Evolutionary conservation across 2,797 vertebrate species (phyloP), one percentile per base, ranked within the genome.

Genomic region (Argya squamiceps): DNA sequence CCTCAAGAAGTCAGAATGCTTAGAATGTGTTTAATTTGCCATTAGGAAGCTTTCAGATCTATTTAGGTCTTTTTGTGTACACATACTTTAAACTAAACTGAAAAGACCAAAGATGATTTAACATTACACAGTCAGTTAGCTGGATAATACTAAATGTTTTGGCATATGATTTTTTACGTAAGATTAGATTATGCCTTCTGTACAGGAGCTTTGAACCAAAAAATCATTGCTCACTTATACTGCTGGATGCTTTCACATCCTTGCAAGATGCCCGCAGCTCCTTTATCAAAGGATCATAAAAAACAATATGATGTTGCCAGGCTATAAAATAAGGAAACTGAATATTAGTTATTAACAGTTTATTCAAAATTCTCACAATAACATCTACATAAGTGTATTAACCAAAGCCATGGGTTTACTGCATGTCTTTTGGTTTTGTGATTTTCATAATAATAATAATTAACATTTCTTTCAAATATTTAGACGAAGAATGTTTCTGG

Each of bases 81-180:
- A 7, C 86, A 53, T 92, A 87, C 63, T 91, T 84, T 81, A 92
- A 96, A 71, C 77, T 53, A 65, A 96, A 87, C 50, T 93, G 86
- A 87, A 94, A 70, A 92, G 94, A 76, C 65, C 55, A 90, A 87
- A 87, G 92, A 87, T 34, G 50, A 94, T 84, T 96, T 78, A 82
- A 79, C 78, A 94, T 80, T 89, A 60, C 86, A 92, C 91, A 94
- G 77, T 81, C 91, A 87, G 89, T 89, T 68, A 92, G 55, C 26
- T 77, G 84, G 84, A 69, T 92, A 96, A 95, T 46, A 74, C 87
- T 91, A 94, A 82, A 93, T 18, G 78, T 93, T 97, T 93, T 96
- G 95, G 95, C 89, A 92, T 82, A 82, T 70, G 87, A 69, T 59
- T 92, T 93, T 90, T 94, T 91, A 89, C 0, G 0, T 89, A 93